Base-by-base conservation (phyloP, 2,797 vertebrate genomes). In the Accipiter superciliosus region DNA sequence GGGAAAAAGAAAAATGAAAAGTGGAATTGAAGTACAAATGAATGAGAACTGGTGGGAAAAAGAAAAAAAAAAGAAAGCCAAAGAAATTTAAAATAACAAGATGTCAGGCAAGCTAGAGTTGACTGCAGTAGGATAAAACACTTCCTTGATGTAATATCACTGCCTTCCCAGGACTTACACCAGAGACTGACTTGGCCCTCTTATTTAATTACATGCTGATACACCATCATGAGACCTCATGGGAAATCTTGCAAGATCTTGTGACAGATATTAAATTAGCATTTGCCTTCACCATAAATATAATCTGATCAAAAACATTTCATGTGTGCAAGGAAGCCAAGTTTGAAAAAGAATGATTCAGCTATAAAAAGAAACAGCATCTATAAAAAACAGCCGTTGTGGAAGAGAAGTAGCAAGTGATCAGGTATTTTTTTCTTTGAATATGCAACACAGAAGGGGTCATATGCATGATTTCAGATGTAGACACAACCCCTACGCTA, bases 241-340 rank as follows among this genome's bases (percentile, higher is more conserved):
- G 76, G 89, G 92, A 97, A 96, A 96, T 93, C 84, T 92, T 91
- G 71, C 45, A 94, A 95, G 87, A 81, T 78, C 72, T 91, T 92
- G 39, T 95, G 89, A 95, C 72, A 93, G 72, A 84, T 89, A 95
- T 89, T 92, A 96, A 95, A 97, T 95, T 89, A 96, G 35, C 69
- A 63, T 93, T 94, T 94, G 67, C 69, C 72, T 94, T 92, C 65
- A 44, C 58, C 0, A 0, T 76, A 91, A 92, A 93, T 87, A 86
- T 31, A 95, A 87, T 71, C 83, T 93, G 74, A 93, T 93, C 47
- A 92, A 78, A 96, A 91, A 17, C 31, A 52, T 72, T 95, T 94
- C 58, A 86, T 78, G 69, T 94, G 49, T 88, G 65, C 69, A 44
- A 89, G 87, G 72, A 89, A 92, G 45, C 13, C 65, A 85, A 74